A percentile compares a stretch with the other conserved stretches of the same genome.
Evolutionary conservation across 2,113 vertebrate genomes (phyloP).

Genomic region (Nannospalax galili): DNA sequence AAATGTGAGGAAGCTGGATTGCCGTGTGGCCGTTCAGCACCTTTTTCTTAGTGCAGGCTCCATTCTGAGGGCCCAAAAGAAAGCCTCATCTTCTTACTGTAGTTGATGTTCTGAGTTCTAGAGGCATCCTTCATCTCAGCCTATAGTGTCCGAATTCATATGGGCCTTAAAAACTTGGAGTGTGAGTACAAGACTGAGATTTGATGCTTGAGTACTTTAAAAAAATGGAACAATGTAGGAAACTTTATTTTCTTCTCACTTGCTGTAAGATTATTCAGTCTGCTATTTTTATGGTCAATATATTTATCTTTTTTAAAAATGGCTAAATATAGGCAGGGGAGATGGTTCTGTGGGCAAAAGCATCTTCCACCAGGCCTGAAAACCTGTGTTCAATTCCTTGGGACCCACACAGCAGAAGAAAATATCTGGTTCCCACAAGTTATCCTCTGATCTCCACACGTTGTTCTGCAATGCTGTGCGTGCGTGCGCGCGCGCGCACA

Average conservation of each 20-base stretch:
- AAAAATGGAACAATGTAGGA: neutral
- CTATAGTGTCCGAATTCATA: neutral
- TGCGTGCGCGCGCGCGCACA: neutral
- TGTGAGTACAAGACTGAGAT: neutral
- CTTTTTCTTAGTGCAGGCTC: neutral
- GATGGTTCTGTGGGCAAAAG: neutral
- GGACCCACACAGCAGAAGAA: neutral
- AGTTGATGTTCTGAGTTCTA: neutral
- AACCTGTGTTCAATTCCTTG: neutral
- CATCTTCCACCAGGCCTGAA: neutral
- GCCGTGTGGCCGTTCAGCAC: neutral
- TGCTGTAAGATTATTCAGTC: neutral
- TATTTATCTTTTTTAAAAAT: constrained; percentile 5
- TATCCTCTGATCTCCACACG: neutral
- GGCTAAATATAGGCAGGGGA: neutral
- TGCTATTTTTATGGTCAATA: neutral
- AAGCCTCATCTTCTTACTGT: neutral
- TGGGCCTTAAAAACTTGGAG: neutral
- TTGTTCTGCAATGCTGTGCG: neutral
- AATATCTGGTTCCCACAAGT: neutral
- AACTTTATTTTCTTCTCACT: neutral
- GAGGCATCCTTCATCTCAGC: neutral
- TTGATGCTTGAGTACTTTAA: neutral
- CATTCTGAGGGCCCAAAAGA: neutral
- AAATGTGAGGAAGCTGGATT: neutral